Evolutionary conservation across 1,140 invertebrate species (phyloP), one percentile per base, ranked within the genome.

Genomic region (Diabrotica virgifera): DNA sequence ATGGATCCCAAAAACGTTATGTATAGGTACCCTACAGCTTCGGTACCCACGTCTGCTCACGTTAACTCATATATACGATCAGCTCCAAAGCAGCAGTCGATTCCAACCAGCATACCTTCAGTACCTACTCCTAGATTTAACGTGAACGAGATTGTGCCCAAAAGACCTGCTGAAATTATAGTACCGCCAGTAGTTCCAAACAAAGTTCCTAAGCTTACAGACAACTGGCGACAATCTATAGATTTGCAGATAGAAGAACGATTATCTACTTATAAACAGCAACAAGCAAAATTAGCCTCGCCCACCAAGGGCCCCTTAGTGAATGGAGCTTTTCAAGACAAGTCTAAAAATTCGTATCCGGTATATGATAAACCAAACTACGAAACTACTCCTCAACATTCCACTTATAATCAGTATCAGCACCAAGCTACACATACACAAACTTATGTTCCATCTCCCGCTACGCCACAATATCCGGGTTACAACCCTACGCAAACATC

Each of bases 241-340:
- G 83, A 86, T 65, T 79, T 83, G 59, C 82, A 85, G 71, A 84
- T 84, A 10, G 82, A 85, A 52, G 80, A 85, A 64, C 81, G 79
- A 57, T 69, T 86, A 2, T 77, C 78, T 0, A 73, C 76, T 0
- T 77, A 77, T 54, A 72, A 71, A 56, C 71, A 73, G 58, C 66
- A 68, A 58, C 64, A 71, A 57, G 60, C 60, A 10, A 65, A 70
- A 35, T 24, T 62, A 51, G 55, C 59, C n/a, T 62, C 67, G 6
- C 59, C 50, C n/a, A 59, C 52, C 62, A 51, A 51, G 63, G 61
- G 59, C 13, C 53, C 70, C 14, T 8, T 76, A 11, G 61, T 74
- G 12, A 75, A 73, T 64, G 71, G 74, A 14, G 70, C 68, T 56
- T 72, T 70, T 54, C 69, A 72, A 61, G 65, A 72, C 13, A 67